phyloP scores from a whole-genome alignment of 2,113 vertebrate genomes.

The Xyrauchen texanus region DNA sequence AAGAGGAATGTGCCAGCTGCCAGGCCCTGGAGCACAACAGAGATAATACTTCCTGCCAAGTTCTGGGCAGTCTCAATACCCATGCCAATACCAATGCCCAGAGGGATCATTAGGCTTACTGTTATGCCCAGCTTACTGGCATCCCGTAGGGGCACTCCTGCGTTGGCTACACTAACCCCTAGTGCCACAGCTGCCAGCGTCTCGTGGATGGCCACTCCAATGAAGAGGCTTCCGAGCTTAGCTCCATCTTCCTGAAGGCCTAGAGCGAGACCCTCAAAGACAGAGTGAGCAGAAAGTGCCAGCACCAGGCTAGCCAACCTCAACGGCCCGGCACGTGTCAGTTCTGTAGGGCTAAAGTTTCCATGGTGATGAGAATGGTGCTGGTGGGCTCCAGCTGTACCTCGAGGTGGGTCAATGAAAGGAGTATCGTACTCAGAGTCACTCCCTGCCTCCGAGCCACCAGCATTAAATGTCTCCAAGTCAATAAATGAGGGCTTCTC shows the following conservation, averaged over 20 bases:
- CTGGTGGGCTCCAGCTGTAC: slow-evolving; percentile 40
- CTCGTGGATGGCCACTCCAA: slow-evolving; percentile 88
- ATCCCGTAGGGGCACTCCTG: slow-evolving; percentile 73
- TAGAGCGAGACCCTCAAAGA: slow-evolving; percentile 89
- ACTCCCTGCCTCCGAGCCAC: slow-evolving; percentile 84
- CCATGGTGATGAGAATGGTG: slow-evolving; percentile 62
- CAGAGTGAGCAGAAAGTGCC: slow-evolving; percentile 84
- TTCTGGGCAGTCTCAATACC: slow-evolving; percentile 80
- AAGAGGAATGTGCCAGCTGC: slow-evolving; percentile 90
- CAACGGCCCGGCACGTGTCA: slow-evolving; percentile 75
- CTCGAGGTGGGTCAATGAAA: slow-evolving; percentile 70
- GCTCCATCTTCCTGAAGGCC: slow-evolving; percentile 85
- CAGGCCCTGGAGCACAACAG: slow-evolving; percentile 85
- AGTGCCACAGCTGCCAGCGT: slow-evolving; percentile 84
- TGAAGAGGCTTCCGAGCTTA: slow-evolving; percentile 79
- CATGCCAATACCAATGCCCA: slow-evolving; percentile 83
- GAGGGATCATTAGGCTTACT: slow-evolving; percentile 85
- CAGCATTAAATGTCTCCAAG: slow-evolving; percentile 89
- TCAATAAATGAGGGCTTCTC: slow-evolving; percentile 90
- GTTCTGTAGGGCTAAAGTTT: slow-evolving; percentile 71
- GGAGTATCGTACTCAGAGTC: slow-evolving; percentile 92
- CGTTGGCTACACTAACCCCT: slow-evolving; percentile 85
- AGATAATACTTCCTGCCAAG: slow-evolving; percentile 72
- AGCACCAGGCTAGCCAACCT: slow-evolving; percentile 84
- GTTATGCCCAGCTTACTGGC: slow-evolving; percentile 79